Conservation (phyloP, 1,140 invertebrate species). For the Fopius arisanus region DNA sequence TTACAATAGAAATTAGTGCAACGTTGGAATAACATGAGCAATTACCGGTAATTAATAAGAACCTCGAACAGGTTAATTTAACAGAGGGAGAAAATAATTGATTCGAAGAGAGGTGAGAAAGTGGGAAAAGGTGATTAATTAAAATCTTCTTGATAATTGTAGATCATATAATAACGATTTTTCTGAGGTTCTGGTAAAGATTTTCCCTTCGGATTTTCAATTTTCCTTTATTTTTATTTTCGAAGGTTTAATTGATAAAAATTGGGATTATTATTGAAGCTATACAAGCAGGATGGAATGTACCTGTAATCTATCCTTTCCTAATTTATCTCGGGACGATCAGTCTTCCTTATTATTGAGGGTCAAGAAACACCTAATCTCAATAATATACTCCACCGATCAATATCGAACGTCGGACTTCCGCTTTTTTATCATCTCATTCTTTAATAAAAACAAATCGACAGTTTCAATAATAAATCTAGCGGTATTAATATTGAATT, state of each 20-base stretch:
- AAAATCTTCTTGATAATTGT: too few relatives aligned
- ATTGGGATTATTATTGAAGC: conserved; percentile 6
- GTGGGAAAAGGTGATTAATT: too few relatives aligned
- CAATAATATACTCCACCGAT: too few relatives aligned
- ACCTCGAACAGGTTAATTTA: background rate
- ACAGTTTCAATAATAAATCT: too few relatives aligned
- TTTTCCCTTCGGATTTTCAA: too few relatives aligned
- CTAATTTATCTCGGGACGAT: background rate
- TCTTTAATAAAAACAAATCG: background rate
- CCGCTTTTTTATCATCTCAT: conserved; percentile 6
- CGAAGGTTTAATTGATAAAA: background rate
- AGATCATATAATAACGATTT: too few relatives aligned
- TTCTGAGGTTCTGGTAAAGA: too few relatives aligned
- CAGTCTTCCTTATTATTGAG: background rate
- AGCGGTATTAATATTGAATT: too few relatives aligned
- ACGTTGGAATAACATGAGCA: background rate
- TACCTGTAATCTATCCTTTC: background rate
- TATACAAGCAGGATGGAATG: conserved; percentile 33
- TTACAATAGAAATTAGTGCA: background rate
- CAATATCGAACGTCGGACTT: background rate
- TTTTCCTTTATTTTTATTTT: background rate
- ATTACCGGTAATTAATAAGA: too few relatives aligned
- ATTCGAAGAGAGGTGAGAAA: too few relatives aligned
- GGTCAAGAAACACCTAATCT: background rate
- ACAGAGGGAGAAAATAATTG: too few relatives aligned